Base-by-base conservation (phyloP, 2,797 vertebrate species). In the Onychomys leucogaster region DNA sequence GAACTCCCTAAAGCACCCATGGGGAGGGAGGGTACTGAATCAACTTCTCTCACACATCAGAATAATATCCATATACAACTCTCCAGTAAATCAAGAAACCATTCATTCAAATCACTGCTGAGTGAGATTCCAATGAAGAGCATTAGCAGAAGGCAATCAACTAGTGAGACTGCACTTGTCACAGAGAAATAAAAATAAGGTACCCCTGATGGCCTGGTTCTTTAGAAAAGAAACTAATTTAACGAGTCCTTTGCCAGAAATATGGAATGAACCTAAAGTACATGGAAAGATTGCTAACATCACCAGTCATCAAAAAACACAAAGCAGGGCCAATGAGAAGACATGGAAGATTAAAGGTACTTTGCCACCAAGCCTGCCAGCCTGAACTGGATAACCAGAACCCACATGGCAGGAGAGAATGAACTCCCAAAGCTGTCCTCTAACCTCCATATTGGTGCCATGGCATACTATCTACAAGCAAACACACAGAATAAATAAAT, bases 141-240 rank as follows among this genome's bases (percentile, higher is more conserved):
- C 57, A 25, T 5, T 69, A 43, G 43, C 7, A 25, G 37, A 82
- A 94, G 57, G 77, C 65, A 76, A 55, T 32, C 55, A 61, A 41
- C 25, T 41, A 63, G 37, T 27, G 23, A 43, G 37, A 95, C 81
- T 75, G 23, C 37, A 75, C 32, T 14, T 46, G 25, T 93, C 32
- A 78, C 16, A 73, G 17, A 89, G 34, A 96, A 95, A 86, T n/a
- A 96, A 96, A 12, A 94, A 80, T 6, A 78, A 82, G 34, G 34
- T 37, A 37, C n/a, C 17, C n/a, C 69, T 37, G n/a, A 23, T 19
- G 69, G 69, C n/a, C n/a, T 71, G n/a, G n/a, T 71, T 32, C 21
- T 59, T 63, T 55, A 55, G 16, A 55, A 59, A 57, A 63, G 25
- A 63, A 29, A 25, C 27, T 25, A 75, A 46, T 49, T 49, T 77